Evolutionary conservation across 2,888 invertebrate species (phyloP).

Genomic region (Eulithis prunata): DNA sequence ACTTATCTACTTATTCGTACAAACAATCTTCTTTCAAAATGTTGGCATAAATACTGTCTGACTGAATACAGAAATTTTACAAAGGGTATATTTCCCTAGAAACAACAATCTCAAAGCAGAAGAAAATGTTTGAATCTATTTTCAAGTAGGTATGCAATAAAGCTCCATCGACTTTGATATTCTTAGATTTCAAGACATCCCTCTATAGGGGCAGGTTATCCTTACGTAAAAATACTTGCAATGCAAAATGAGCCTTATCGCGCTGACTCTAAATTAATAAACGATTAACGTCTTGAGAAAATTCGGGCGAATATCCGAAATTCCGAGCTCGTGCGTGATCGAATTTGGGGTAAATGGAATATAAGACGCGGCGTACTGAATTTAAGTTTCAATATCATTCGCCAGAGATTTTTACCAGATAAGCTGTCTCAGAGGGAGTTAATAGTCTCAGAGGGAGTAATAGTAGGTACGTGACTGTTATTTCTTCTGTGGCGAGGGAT

Average conservation of each 20-base stretch:
- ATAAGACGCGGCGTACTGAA: not conserved
- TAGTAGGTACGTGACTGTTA: not conserved
- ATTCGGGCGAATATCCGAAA: not conserved
- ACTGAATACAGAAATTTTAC: too few species aligned
- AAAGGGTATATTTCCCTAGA: too few species aligned
- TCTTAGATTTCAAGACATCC: conserved; percentile 4
- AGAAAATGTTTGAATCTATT: not conserved
- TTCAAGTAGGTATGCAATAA: conserved; percentile 8
- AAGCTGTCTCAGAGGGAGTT: too few species aligned
- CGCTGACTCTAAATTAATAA: too few species aligned
- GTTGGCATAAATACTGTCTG: too few species aligned
- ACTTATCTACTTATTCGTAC: too few species aligned
- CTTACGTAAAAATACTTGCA: not conserved
- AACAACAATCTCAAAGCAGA: too few species aligned
- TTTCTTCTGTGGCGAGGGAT: conserved; percentile 6
- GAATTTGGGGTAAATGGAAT: not conserved
- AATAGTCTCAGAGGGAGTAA: too few species aligned
- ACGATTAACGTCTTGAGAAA: not conserved
- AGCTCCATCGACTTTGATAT: conserved; percentile 8
- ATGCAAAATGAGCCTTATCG: conserved; percentile 1
- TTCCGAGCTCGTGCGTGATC: not conserved
- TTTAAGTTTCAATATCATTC: not conserved
- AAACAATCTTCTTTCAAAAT: too few species aligned
- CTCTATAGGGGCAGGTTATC: not conserved
- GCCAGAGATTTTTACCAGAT: too few species aligned